Percentiles rank a stretch among this genome's conserved stretches.
These are phyloP conservation scores for Callaeas wilsoni DNA, from an alignment of 2,113 vertebrate genomes.

Conservation along the genomic window DNA sequence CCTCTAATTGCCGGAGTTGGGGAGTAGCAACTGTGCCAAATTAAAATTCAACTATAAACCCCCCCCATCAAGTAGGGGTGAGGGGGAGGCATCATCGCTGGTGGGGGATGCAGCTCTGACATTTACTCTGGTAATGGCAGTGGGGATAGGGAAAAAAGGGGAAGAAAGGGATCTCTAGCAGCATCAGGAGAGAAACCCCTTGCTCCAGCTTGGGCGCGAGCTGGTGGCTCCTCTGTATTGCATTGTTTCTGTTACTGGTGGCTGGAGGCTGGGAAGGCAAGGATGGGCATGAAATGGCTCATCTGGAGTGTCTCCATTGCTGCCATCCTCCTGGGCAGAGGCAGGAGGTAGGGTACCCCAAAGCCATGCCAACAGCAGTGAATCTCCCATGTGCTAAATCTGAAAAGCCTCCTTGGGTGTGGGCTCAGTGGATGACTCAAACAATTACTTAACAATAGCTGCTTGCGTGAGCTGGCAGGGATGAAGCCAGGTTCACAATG, in stretches of 20 bases:
- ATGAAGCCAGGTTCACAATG: constrained; percentile 39
- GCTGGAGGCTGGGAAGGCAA: not conserved
- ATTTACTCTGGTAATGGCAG: not conserved
- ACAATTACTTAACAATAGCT: constrained; percentile 54
- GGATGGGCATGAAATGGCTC: not conserved
- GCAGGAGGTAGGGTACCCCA: not conserved
- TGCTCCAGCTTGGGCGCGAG: not conserved
- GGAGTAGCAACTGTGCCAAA: not conserved
- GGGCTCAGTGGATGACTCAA: constrained; percentile 47
- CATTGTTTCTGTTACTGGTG: not conserved
- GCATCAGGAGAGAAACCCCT: not conserved
- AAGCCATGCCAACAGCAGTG: not conserved
- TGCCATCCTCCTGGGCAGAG: not conserved
- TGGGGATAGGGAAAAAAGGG: not conserved
- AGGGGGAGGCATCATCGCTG: not conserved
- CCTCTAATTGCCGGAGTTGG: not conserved
- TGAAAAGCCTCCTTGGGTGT: constrained; percentile 35
- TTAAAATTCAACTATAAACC: not conserved
- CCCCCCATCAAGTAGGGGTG: not conserved
- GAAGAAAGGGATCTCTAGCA: not conserved
- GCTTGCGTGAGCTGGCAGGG: constrained; percentile 47
- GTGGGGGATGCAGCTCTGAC: not conserved
- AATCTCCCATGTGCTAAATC: not conserved
- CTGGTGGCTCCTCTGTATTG: not conserved
- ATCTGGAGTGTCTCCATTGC: not conserved